A percentile compares a stretch with the other conserved stretches of the same genome.
Evolutionary conservation across 1,140 invertebrate species (phyloP).

Genomic region (Drosophila kurseongensis): DNA sequence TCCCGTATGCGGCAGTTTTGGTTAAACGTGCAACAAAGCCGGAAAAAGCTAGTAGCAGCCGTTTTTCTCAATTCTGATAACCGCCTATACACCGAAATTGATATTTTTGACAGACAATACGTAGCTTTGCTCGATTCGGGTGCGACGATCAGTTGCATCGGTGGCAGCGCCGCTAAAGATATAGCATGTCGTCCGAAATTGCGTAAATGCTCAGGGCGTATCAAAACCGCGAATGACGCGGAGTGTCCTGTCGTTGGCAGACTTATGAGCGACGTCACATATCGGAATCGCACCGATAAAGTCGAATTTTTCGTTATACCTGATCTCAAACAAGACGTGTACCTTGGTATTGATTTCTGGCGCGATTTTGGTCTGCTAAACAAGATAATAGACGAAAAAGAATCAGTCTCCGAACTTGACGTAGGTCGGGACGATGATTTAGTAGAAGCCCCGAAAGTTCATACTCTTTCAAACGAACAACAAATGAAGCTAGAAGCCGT

Average conservation of each 20-base stretch:
- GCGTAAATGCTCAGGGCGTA: neutral
- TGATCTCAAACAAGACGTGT: slow-evolving; percentile 1
- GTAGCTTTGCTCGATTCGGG: neutral
- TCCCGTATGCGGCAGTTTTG: neutral
- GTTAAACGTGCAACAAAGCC: neutral
- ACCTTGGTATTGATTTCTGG: slow-evolving; percentile 3
- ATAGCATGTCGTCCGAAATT: neutral
- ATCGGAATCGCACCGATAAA: neutral
- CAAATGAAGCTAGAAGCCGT: neutral
- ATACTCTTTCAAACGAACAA: neutral
- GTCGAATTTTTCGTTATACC: slow-evolving; percentile 7
- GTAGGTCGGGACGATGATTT: slow-evolving; percentile 1
- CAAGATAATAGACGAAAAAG: neutral
- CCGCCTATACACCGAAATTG: neutral
- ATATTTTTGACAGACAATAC: neutral
- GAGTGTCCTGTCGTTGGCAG: neutral
- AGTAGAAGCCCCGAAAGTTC: too few relatives aligned
- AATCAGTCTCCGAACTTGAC: neutral
- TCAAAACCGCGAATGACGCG: slow-evolving; percentile 2
- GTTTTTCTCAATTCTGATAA: neutral
- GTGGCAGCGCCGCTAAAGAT: neutral
- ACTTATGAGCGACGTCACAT: neutral
- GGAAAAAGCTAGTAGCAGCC: neutral
- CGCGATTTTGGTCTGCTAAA: neutral
- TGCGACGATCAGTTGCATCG: neutral